Conservation (phyloP, 2,797 vertebrate genomes). For the Heterohyrax brucei region DNA sequence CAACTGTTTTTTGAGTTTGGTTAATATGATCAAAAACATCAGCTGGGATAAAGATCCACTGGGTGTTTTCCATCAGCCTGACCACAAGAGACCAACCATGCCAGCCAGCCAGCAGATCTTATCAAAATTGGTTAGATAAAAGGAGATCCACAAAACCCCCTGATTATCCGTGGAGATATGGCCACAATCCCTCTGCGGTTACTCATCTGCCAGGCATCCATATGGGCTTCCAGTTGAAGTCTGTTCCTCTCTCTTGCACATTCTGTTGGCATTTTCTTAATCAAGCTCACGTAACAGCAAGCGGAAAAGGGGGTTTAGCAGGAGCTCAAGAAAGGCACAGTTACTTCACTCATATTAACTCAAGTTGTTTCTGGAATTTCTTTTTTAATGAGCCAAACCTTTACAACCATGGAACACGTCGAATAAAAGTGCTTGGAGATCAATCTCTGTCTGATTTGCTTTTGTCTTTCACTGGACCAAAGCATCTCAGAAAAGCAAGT, state of each 20-base stretch:
- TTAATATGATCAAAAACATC: neutral
- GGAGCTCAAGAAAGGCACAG: slow-evolving; percentile 71
- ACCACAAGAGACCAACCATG: neutral
- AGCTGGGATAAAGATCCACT: neutral
- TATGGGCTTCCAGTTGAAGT: neutral
- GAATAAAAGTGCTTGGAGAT: slow-evolving; percentile 66
- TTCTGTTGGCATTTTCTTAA: slow-evolving; percentile 77
- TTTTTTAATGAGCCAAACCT: slow-evolving; percentile 85
- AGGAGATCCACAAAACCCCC: neutral
- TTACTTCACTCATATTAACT: slow-evolving; percentile 84
- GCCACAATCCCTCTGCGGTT: neutral
- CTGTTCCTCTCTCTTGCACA: slow-evolving; percentile 10
- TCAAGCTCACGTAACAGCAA: slow-evolving; percentile 45
- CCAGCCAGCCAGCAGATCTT: neutral
- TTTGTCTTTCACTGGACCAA: slow-evolving; percentile 79
- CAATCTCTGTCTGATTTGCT: slow-evolving; percentile 67
- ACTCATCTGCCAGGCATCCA: neutral
- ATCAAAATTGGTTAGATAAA: neutral
- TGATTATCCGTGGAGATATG: neutral
- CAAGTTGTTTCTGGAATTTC: slow-evolving; percentile 85
- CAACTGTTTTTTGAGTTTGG: neutral
- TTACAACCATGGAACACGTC: slow-evolving; percentile 59
- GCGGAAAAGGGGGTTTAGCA: slow-evolving; percentile 70
- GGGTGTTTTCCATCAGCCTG: neutral
- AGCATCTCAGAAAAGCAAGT: slow-evolving; percentile 84